phyloP scores from a whole-genome alignment of 2,797 vertebrate species.

The Sebastes vulpes region DNA sequence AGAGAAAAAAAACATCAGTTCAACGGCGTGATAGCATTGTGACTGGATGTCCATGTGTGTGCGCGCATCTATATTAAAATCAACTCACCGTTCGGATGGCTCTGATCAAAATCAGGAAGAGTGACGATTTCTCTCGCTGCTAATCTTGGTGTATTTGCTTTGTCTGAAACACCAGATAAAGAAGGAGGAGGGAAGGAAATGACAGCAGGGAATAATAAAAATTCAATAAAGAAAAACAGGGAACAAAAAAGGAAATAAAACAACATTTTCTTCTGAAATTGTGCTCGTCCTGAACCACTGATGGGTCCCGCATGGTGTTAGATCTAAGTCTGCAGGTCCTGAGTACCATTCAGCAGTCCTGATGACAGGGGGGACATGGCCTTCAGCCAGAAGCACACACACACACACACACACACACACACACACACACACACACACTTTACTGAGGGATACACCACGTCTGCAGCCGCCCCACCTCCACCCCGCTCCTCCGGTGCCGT shows the following conservation, averaged over 20 bases:
- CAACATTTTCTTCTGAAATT: conserved; percentile 33
- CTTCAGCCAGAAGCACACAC: conserved; percentile 32
- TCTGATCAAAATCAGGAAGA: conserved; percentile 75
- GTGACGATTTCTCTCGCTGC: conserved; percentile 68
- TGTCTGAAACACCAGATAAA: conserved; percentile 72
- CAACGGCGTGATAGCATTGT: conserved; percentile 28
- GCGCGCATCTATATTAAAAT: conserved; percentile 87
- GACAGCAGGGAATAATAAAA: conserved; percentile 66
- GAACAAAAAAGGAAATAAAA: conserved; percentile 1
- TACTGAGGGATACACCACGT: conserved; percentile 25
- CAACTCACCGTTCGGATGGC: conserved; percentile 65
- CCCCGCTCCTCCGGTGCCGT: conserved; percentile 51
- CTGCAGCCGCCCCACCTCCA: conserved; percentile 42
- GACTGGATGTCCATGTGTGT: conserved; percentile 48
- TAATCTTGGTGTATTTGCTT: conserved; percentile 75
- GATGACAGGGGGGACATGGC: conserved; percentile 30
- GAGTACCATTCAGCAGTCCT: conserved; percentile 38
- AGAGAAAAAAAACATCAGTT: conserved; percentile 19
- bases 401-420: not conserved
- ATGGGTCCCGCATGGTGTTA: conserved; percentile 41
- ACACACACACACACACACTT: conserved; percentile 23
- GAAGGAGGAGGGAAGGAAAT: conserved; percentile 72
- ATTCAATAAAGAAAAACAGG: conserved; percentile 54
- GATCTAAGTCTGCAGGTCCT: conserved; percentile 30
- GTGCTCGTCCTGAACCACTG: conserved; percentile 25